Evolutionary conservation across 2,113 vertebrate genomes (phyloP).

Genomic region (Hyla sarda): DNA sequence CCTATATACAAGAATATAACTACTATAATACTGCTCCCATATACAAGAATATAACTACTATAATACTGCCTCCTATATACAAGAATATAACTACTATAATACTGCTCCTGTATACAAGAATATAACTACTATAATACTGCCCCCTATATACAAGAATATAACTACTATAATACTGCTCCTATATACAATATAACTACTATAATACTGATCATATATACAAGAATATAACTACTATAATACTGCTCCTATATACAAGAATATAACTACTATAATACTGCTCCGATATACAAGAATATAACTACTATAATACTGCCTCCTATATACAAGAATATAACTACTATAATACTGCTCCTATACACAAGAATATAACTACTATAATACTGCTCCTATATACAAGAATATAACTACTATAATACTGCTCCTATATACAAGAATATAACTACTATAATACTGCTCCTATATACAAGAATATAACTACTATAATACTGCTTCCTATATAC

Average conservation of each 20-base stretch:
- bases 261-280: no score
- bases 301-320: no score
- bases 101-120: no score
- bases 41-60: slow-evolving; percentile 4
- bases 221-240: slow-evolving; percentile 9
- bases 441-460: slow-evolving; percentile 4
- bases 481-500: no score
- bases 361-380: slow-evolving; percentile 5
- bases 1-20: no score
- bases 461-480: background rate
- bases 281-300: no score
- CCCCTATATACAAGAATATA: background rate
- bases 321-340: no score
- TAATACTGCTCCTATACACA: background rate
- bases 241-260: background rate
- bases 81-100: no score
- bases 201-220: background rate
- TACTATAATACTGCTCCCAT: no score
- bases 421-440: background rate
- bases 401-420: slow-evolving; percentile 12
- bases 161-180: slow-evolving; percentile 6
- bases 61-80: background rate
- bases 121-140: no score
- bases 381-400: background rate
- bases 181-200: slow-evolving; percentile 8